Evolutionary conservation across 2,797 vertebrate genomes (phyloP), one percentile per base, ranked within the genome.

Genomic region (Fistularia tabacaria): DNA sequence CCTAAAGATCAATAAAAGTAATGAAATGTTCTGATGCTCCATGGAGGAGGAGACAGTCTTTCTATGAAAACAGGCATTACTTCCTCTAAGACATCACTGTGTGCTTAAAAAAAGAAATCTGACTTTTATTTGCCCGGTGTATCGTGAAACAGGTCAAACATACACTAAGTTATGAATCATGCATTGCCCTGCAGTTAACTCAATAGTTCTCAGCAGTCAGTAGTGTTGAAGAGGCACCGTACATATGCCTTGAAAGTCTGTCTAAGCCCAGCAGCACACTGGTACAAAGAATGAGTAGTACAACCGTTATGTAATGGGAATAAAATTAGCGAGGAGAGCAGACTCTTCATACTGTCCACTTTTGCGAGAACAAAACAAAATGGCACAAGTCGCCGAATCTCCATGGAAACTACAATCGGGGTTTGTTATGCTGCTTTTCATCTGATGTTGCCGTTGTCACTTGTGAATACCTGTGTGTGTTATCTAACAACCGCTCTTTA

Each of bases 81-180:
- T 25, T 25, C 25, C 25, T 25, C 2, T 25, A 25, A 25, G 25
- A 25, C 25, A 25, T 5, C 25, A 25, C 25, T 25, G 25, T 25
- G 25, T 5, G 25, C 25, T 25, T 25, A 25, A 25, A 25, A n/a
- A 25, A 25, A 25, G 25, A 25, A 25, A 25, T 25, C 25, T 25
- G 25, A 25, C 25, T 3, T 25, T 25, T 25, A 2, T 25, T 25
- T 25, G 25, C 25, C 25, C 5, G 25, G 25, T 25, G 25, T 25
- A 25, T 25, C 2, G 25, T 25, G 25, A 25, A 25, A 36, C 11
- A 11, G 48, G 48, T 49, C 48, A 14, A 38, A 38, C 49, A 39
- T 50, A 59, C 39, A 38, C 55, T 51, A 60, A 54, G 50, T 54
- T 58, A 76, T 77, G 36, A 76, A 77, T 83, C 61, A 75, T 62